Evolutionary conservation across 2,888 invertebrate species (phyloP).

Genomic region (Argynnis bischoffii): DNA sequence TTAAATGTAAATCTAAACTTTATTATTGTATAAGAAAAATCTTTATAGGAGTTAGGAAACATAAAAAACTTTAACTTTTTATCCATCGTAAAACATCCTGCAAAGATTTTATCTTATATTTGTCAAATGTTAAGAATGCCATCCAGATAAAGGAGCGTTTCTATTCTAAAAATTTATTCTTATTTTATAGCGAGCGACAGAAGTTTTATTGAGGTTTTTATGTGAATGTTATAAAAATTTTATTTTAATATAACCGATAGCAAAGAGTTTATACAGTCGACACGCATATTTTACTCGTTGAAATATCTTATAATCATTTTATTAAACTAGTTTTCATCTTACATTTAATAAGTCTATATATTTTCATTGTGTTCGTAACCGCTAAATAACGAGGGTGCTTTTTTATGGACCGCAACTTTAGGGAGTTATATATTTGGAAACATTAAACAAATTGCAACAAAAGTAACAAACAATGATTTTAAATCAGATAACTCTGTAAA

Average conservation of each 20-base stretch:
- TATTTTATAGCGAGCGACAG: constrained; percentile 33
- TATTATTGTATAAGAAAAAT: constrained; percentile 13
- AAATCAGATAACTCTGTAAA: too few relatives aligned
- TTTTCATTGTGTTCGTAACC: neutral
- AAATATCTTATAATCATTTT: neutral
- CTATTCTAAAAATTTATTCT: constrained; percentile 30
- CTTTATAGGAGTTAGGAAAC: constrained; percentile 14
- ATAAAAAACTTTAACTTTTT: constrained; percentile 21
- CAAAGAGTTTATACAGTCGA: neutral
- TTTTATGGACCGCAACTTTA: too few relatives aligned
- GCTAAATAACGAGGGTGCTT: too few relatives aligned
- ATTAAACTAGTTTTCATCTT: neutral
- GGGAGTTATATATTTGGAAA: too few relatives aligned
- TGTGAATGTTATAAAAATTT: constrained; percentile 26
- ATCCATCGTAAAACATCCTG: constrained; percentile 28
- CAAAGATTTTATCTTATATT: constrained; percentile 25
- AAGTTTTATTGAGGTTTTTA: constrained; percentile 35
- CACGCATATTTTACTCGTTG: constrained; percentile 11
- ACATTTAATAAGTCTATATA: neutral
- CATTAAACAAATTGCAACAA: too few relatives aligned
- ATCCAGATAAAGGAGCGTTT: constrained; percentile 22
- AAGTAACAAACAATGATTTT: too few relatives aligned
- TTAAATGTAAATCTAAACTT: constrained; percentile 4
- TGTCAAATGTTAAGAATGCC: constrained; percentile 27
- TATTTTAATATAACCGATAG: constrained; percentile 30